These are phyloP conservation scores for Morelia viridis DNA, from an alignment of 2,797 vertebrate species.

Conservation along the genomic window DNA sequence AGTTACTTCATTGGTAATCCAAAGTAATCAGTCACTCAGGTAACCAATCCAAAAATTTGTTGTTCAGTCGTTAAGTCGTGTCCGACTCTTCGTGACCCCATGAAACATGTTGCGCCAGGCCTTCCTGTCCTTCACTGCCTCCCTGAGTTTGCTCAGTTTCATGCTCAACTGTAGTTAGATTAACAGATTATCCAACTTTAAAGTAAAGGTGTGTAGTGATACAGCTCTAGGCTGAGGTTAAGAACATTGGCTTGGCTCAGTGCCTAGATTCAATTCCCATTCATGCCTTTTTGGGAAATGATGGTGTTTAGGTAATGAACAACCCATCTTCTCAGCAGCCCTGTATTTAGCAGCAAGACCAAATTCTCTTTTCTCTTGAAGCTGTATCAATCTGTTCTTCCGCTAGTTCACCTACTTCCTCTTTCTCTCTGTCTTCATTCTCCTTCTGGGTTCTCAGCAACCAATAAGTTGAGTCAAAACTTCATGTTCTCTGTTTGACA, in stretches of 20 bases:
- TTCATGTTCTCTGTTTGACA: conserved; percentile 10
- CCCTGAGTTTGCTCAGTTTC: too few species aligned
- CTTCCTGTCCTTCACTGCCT: too few species aligned
- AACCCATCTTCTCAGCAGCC: neutral
- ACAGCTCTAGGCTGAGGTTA: neutral
- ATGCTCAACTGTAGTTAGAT: neutral
- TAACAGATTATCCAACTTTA: neutral
- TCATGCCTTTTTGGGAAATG: neutral
- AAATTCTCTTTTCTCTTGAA: neutral
- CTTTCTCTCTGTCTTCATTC: neutral
- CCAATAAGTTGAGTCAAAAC: neutral
- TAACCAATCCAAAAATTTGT: too few species aligned
- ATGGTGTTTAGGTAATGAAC: neutral
- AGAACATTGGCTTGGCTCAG: neutral
- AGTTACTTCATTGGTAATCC: neutral
- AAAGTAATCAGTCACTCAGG: neutral
- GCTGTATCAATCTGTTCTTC: neutral
- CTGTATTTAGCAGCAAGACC: neutral
- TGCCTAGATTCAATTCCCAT: neutral
- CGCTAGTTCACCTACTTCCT: neutral
- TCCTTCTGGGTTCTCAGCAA: neutral
- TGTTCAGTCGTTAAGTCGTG: too few species aligned
- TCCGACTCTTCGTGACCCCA: too few species aligned
- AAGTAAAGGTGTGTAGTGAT: neutral
- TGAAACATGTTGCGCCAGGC: too few species aligned